Base-by-base conservation (phyloP, 2,113 vertebrate species). In the Rhinichthys klamathensis region DNA sequence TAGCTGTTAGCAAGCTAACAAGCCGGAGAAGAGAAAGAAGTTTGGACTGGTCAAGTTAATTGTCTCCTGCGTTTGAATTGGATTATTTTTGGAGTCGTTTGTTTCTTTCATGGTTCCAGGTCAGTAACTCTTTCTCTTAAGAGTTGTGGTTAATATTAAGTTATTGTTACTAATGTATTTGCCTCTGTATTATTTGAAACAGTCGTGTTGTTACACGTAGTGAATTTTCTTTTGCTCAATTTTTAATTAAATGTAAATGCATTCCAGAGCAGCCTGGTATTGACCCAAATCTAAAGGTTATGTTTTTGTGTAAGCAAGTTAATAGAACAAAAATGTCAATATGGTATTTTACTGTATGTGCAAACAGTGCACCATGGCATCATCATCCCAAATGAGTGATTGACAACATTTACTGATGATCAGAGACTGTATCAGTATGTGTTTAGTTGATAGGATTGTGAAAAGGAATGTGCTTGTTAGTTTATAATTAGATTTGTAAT, bases 1-100 rank as follows among this genome's bases (percentile, higher is more conserved):
- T 41, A 83, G 81, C 81, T 38, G 30, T 58, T 83, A 83, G 49
- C 81, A 83, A 70, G 67, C 65, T 83, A 83, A 83, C 67, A 72
- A n/a, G 27, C 49, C 32, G 18, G 8, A 38, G 79, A 35, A 54
- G 44, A 25, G 8, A 67, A 25, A 58, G 49, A 80, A 83, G 81
- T 72, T 83, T 72, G 27, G 16, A 32, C 3, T n/a, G 44, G 4
- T 70, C 16, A 35, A 35, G 12, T 11, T 0, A 9, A 11, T 51
- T 69, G 6, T 9, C 5, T 11, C 32, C 49, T 38, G 10, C 49
- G 10, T 32, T 44, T 27, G 58, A 23, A 30, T 8, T 67, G 21
- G 30, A 56, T 82, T 83, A 72, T 72, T 25, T 83, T 3, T 12
- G 16, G 3, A 23, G 25, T 38, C 72, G 16, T 51, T 44, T 46